Base-by-base conservation (phyloP, 2,888 invertebrate genomes). In the Chymomyza amoena region DNA sequence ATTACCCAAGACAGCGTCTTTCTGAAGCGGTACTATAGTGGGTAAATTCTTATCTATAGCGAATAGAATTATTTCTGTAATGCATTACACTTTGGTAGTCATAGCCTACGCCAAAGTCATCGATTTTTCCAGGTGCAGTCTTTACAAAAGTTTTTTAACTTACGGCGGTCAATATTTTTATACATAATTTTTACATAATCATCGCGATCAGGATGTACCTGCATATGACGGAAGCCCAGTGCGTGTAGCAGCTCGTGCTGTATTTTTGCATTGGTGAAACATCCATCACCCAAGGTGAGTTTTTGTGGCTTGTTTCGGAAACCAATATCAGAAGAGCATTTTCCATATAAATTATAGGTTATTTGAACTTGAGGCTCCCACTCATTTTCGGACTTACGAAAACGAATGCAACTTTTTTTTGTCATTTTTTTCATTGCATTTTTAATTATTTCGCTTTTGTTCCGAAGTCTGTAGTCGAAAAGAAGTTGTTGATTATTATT, bases 21-120 rank as follows among this genome's bases (percentile, higher is more conserved):
- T n/a, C 15, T 61, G 71, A 4, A 18, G 28, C 0, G 95, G 92
- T 25, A 93, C 91, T 57, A 96, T 95, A 0, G 96, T 96, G 16
- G 94, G 93, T 25, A 25, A 25, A 83, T 93, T 89, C 0, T 93
- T 93, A 88, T 96, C 95, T 69, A 86, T 92, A 0, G 95, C 94
- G 91, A 96, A 96, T 1, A n/a, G 95, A 95, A n/a, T 93, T 93
- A 52, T 93, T 93, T 0, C 95, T 95, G 89, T 96, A 96, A 85
- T 96, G 96, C 95, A 96, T 95, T 1, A 96, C 95, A 75, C 95
- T 95, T 76, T 93, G 93, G 90, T 94, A 96, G 89, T 96, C 96
- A 84, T 96, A 96, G 0, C 92, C 90, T 6, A 95, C 93, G 0
- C 94, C 94, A 85, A 93, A 95, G 50, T 93, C 94, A 61, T 93